Conservation (phyloP, 2,113 vertebrate genomes). For the Prunella himalayana region DNA sequence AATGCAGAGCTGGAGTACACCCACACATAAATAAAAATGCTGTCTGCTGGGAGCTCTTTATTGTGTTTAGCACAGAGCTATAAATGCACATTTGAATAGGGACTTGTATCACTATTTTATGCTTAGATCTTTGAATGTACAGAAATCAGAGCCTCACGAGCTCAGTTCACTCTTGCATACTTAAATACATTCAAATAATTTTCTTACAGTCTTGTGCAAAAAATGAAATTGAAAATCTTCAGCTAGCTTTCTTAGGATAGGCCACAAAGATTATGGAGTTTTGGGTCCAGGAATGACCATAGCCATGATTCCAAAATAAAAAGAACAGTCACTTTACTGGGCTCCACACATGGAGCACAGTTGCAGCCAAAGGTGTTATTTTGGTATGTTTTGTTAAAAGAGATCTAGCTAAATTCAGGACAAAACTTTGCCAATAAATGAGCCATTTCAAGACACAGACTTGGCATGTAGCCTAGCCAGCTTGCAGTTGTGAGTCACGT, state of each 20-base stretch:
- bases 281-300: not conserved
- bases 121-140: not conserved
- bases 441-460: not conserved
- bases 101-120: not conserved
- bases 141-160: not conserved
- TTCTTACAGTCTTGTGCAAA: not conserved
- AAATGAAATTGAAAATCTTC: not conserved
- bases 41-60: slow-evolving; percentile 23
- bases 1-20: slow-evolving; percentile 18
- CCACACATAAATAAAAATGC: slow-evolving; percentile 44
- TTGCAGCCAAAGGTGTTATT: not conserved
- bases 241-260: not conserved
- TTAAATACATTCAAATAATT: not conserved
- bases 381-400: not conserved
- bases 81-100: not conserved
- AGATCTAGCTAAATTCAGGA: not conserved
- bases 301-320: not conserved
- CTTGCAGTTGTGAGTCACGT: not conserved
- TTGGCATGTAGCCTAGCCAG: not conserved
- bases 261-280: not conserved
- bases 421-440: not conserved
- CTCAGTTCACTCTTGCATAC: not conserved
- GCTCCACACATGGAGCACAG: not conserved
- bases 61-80: slow-evolving; percentile 1
- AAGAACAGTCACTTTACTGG: not conserved